A percentile compares a stretch with the other conserved stretches of the same genome.
These are phyloP conservation scores for Xiphophorus maculatus DNA, from an alignment of 2,113 vertebrate species.

Conservation along the genomic window DNA sequence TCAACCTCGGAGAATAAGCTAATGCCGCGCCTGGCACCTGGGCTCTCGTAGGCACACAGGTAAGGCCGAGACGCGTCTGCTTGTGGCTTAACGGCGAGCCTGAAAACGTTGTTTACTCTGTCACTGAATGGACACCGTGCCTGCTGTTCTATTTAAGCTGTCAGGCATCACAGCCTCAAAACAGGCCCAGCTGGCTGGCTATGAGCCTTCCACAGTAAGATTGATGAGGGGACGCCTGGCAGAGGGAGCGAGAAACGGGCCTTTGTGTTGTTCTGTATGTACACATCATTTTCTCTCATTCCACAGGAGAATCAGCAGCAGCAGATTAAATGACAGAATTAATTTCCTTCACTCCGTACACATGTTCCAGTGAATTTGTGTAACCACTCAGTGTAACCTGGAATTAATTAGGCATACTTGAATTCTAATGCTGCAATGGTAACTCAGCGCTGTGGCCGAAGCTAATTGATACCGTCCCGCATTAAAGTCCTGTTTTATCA, in stretches of 20 bases:
- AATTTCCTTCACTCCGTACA: slow-evolving; percentile 64
- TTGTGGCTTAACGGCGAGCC: slow-evolving; percentile 10
- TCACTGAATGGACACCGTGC: slow-evolving; percentile 55
- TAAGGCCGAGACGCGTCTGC: slow-evolving; percentile 35
- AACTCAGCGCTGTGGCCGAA: slow-evolving; percentile 14
- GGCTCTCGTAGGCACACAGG: slow-evolving; percentile 29
- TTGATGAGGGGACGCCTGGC: slow-evolving; percentile 64
- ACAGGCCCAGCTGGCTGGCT: slow-evolving; percentile 61
- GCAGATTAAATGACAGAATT: slow-evolving; percentile 75
- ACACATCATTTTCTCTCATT: slow-evolving; percentile 65
- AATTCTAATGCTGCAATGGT: slow-evolving; percentile 40
- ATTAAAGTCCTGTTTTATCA: slow-evolving; percentile 53
- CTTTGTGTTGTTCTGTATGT: slow-evolving; percentile 60
- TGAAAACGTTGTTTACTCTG: slow-evolving; percentile 49
- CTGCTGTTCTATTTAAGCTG: slow-evolving; percentile 68
- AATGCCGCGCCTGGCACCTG: slow-evolving; percentile 41
- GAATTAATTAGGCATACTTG: slow-evolving; percentile 65
- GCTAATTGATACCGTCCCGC: slow-evolving; percentile 61
- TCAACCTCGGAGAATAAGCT: slow-evolving; percentile 53
- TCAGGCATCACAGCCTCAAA: slow-evolving; percentile 53
- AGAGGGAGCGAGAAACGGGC: slow-evolving; percentile 43
- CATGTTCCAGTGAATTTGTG: slow-evolving; percentile 50
- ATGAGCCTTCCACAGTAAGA: slow-evolving; percentile 47
- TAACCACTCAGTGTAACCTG: slow-evolving; percentile 54
- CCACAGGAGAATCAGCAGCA: slow-evolving; percentile 55